phyloP scores from a whole-genome alignment of 2,113 vertebrate species.

The Boulengeromyrus knoepffleri region DNA sequence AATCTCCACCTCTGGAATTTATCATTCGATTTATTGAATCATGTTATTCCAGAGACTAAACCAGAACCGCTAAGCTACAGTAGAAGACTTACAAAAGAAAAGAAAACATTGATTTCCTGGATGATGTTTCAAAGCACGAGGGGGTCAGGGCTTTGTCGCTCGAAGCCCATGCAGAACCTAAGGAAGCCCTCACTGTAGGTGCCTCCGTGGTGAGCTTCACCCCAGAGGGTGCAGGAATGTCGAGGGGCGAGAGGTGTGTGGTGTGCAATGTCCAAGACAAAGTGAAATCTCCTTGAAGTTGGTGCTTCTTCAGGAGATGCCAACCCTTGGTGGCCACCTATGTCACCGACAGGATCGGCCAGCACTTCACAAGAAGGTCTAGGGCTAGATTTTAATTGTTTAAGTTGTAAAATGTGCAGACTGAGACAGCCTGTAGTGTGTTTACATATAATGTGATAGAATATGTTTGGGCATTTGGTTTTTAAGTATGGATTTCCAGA shows the following conservation, averaged over 20 bases:
- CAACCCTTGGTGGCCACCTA: no score
- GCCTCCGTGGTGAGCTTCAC: not conserved
- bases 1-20: no score
- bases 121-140: not conserved
- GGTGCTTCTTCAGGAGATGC: no score
- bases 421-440: no score
- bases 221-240: not conserved
- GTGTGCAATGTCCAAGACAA: not conserved
- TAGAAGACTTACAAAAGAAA: not conserved
- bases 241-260: not conserved
- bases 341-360: not conserved
- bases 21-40: not conserved
- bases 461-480: not conserved
- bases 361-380: not conserved
- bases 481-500: not conserved
- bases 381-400: no score
- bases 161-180: not conserved
- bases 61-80: not conserved
- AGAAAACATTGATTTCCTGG: not conserved
- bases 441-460: not conserved
- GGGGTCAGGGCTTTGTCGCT: not conserved
- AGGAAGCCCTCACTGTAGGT: not conserved
- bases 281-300: not conserved
- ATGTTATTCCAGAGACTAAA: not conserved
- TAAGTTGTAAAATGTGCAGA: not conserved